Base-by-base conservation (phyloP, 2,888 invertebrate species). In the Drosophila testacea region DNA sequence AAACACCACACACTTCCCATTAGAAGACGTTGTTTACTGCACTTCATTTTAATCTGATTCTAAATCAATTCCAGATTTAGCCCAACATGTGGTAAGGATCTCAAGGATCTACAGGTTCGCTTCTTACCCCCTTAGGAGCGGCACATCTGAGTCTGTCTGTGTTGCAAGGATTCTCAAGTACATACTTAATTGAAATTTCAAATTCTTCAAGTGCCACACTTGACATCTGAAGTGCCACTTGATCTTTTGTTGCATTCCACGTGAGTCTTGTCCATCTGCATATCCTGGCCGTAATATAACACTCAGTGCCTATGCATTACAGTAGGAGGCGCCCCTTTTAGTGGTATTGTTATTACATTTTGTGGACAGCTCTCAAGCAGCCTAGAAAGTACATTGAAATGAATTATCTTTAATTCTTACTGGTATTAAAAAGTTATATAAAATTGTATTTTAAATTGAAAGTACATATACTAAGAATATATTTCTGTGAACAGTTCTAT, bases 171-270 rank as follows among this genome's bases (percentile, higher is more conserved):
- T 46, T 55, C 34, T 39, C 7, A 27, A 46, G 44, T 41, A 39
- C 47, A 61, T 42, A 30, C 55, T 50, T 78, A 78, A 78, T 73
- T 78, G 73, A 77, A 57, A 63, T 73, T 38, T 73, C 44, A 42
- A 57, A 54, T 73, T 39, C 22, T 6, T 48, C 78, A 75, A 75
- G 79, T 75, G 78, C 56, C 61, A 51, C 74, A 74, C 75, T 76
- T 78, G 57, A 78, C 44, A 30, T 48, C 42, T 78, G 42, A 78
- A 75, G 75, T 78, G 68, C 57, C 16, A 46, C 39, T 42, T 38
- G n/a, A 55, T 61, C 61, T 41, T 47, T 16, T 36, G 7, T 41
- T 27, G 44, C 34, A 22, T 4, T 50, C 50, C 6, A 34, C 22
- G 16, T 16, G 73, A 51, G 68, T 72, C 72, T 73, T 61, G 46